Base-by-base conservation (phyloP, 2,797 vertebrate species). In the Diplodus sargus region DNA sequence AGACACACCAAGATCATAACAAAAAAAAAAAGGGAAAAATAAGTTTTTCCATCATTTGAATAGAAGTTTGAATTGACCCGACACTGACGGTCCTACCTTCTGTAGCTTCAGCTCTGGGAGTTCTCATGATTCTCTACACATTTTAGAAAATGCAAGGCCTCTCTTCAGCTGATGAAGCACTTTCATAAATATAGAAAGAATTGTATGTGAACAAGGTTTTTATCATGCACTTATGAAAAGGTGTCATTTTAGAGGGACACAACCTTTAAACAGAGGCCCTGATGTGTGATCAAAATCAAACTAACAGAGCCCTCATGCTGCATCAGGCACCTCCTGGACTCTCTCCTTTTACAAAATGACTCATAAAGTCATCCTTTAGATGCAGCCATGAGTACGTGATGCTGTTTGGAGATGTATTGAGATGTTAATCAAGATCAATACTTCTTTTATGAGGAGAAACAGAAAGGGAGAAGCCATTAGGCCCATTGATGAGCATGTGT, bases 391-490 rank as follows among this genome's bases (percentile, higher is more conserved):
- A 49, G 47, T 8, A 28, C 51, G 42, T 4, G 61, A 3, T 0
- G 15, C 30, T 65, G 62, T 81, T 63, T n/a, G 51, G 66, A 80
- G 42, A 48, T 3, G 11, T 42, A 59, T 30, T 28, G 74, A 69
- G 48, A 34, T 48, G 49, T 49, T 42, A 30, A 52, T 18, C 3
- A 67, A 42, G 66, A 89, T 88, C 84, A 79, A 83, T 84, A 59
- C 16, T 17, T 78, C 75, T 74, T 80, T 80, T 78, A 43, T 79
- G 64, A 70, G 43, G 64, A 59, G 74, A 71, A 67, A 63, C 8
- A 82, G 65, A 82, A 59, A 74, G 62, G 61, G 45, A 76, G 49
- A 70, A 76, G 58, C 81, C 83, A 90, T 89, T 87, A 85, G 75
- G 60, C 9, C 66, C 83, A 67, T 79, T 84, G 64, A 75, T 73